Evolutionary conservation across 1,140 invertebrate genomes (phyloP), one percentile per base, ranked within the genome.

Genomic region (Cylas formicarius): DNA sequence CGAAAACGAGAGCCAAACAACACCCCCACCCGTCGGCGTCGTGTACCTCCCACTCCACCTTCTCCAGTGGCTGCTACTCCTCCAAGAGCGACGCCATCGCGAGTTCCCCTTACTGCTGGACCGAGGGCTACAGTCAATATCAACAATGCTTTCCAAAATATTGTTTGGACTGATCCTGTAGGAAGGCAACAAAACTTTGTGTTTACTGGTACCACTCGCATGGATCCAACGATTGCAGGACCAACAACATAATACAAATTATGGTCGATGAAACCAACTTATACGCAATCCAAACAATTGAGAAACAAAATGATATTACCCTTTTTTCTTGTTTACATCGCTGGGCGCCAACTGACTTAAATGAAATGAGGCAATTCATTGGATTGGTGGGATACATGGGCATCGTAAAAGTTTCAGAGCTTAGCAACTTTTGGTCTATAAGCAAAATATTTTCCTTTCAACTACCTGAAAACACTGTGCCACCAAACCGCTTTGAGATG

Each of bases 251-350:
- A 23, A 19, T 44, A 23, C 5, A 14, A 18, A 29, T 37, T 13
- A 49, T 46, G 37, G 44, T 41, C 8, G 18, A 50, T 11, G 13
- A 50, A 19, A 50, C 48, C 8, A 50, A 50, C 26, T 19, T 46
- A 9, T 47, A 34, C 23, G 48, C 37, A 13, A 40, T 19, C 14
- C 48, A 50, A 39, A 3, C 7, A 13, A 4, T 44, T 7, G 14
- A n/a, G 28, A 43, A 38, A 38, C 6, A 9, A 27, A 36, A 19
- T 8, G 34, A 36, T 36, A n/a, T n/a, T 43, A 6, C 4, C n/a
- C 31, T 23, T 17, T 13, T 5, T 40, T 41, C 46, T 13, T 23
- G 38, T n/a, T 20, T 36, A 21, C 33, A 43, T 33, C 7, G 19
- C 10, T 44, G 35, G 41, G 18, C 13, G n/a, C 33, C 40, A 24